These are phyloP conservation scores for Caracal caracal DNA, from an alignment of 2,113 vertebrate species.

Conservation along the genomic window DNA sequence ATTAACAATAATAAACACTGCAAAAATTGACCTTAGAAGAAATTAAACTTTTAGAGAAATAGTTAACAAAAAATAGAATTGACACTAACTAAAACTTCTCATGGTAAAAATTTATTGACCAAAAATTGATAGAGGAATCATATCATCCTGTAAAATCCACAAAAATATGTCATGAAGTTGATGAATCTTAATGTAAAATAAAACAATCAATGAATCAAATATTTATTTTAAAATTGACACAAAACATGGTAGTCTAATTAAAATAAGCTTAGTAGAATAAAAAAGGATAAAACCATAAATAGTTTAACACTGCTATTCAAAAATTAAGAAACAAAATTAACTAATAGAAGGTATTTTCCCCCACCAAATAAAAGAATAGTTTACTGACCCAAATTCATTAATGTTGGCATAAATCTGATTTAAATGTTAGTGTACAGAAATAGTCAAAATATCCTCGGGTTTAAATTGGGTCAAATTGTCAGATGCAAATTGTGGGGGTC, in stretches of 20 bases:
- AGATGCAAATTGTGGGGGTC: not conserved
- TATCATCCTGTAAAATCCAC: not conserved
- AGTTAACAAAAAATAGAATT: not conserved
- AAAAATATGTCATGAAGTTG: not conserved
- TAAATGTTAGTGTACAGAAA: slow-evolving; percentile 13
- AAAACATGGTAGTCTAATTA: not conserved
- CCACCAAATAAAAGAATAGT: not conserved
- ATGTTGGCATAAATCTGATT: not conserved
- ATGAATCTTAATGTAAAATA: not conserved
- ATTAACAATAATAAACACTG: not conserved
- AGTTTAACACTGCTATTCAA: not conserved
- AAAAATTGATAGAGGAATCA: not conserved
- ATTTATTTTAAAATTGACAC: not conserved
- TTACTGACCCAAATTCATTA: not conserved
- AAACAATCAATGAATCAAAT: not conserved
- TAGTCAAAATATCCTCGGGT: not conserved
- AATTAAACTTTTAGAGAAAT: slow-evolving; percentile 23
- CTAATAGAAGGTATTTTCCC: not conserved
- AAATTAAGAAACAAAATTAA: not conserved
- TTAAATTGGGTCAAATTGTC: slow-evolving; percentile 14
- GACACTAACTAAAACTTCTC: not conserved
- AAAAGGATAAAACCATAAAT: not conserved
- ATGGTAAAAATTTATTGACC: not conserved
- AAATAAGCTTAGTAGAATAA: not conserved
- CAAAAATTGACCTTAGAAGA: slow-evolving; percentile 26